Percentiles rank a stretch among this genome's conserved stretches.
These are phyloP conservation scores for Phyto melanocephala DNA, from an alignment of 2,888 invertebrate genomes.

Conservation along the genomic window DNA sequence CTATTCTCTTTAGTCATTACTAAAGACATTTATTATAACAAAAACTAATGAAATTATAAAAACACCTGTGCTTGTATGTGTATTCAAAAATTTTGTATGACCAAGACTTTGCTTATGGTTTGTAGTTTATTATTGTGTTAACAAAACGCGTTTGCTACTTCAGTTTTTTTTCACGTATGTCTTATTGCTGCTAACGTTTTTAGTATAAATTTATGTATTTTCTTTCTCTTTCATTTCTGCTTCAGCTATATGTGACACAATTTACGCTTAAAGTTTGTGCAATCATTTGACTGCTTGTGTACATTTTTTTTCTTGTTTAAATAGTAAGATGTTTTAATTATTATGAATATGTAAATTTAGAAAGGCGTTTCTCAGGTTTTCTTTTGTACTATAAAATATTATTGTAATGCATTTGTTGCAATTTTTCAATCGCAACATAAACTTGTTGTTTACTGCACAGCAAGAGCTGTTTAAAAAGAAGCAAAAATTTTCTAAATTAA, in stretches of 20 bases:
- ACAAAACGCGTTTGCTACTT: conserved; percentile 21
- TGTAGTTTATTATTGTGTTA: conserved; percentile 3
- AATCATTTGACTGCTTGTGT: conserved; percentile 13
- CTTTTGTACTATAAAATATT: neutral
- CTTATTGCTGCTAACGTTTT: conserved; percentile 8
- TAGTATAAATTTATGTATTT: neutral
- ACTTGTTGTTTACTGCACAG: neutral
- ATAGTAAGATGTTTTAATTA: conserved; percentile 67
- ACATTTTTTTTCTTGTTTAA: neutral
- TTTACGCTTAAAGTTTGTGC: conserved; percentile 47
- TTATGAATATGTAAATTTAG: conserved; percentile 74
- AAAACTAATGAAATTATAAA: conserved; percentile 22
- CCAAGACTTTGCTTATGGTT: neutral
- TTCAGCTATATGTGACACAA: conserved; percentile 68
- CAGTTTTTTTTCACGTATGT: neutral
- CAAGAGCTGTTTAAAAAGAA: neutral
- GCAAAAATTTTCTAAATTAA: neutral
- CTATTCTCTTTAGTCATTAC: neutral
- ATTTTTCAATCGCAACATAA: neutral
- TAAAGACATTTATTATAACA: neutral
- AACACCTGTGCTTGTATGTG: neutral
- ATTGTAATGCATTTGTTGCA: conserved; percentile 8
- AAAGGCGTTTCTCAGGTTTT: conserved; percentile 67
- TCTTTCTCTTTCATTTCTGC: conserved; percentile 15
- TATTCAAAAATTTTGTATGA: neutral